Conservation (phyloP, 2,888 invertebrate genomes). For the Eupithecia abbreviata region DNA sequence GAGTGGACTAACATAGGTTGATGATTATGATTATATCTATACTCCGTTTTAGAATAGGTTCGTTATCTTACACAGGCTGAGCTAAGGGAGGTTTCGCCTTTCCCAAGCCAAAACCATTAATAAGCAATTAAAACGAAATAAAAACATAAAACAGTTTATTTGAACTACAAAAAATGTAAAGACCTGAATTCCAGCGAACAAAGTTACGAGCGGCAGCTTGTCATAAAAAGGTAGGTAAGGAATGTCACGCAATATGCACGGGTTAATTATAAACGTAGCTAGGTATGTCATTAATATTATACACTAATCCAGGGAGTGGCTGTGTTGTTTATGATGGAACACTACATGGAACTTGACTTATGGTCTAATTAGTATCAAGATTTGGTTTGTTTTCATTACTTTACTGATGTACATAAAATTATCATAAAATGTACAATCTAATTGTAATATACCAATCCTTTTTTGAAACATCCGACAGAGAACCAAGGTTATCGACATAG, state of each 20-base stretch:
- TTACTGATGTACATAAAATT: neutral
- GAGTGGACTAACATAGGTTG: neutral
- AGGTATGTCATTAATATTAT: neutral
- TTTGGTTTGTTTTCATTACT: slow-evolving; percentile 1
- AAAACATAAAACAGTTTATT: slow-evolving; percentile 2
- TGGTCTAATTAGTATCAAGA: slow-evolving; percentile 14
- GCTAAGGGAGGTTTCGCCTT: neutral
- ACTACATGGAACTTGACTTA: slow-evolving; percentile 12
- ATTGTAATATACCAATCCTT: neutral
- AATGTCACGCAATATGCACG: slow-evolving; percentile 21
- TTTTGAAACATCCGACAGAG: no score
- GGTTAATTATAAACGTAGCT: slow-evolving; percentile 13
- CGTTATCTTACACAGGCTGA: neutral
- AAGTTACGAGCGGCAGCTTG: slow-evolving; percentile 6
- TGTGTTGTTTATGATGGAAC: neutral
- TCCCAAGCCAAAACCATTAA: neutral
- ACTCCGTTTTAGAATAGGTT: neutral
- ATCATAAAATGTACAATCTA: neutral
- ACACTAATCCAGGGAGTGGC: slow-evolving; percentile 3
- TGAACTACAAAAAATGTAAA: neutral
- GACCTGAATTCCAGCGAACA: slow-evolving; percentile 3
- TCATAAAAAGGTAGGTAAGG: slow-evolving; percentile 11
- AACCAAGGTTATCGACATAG: no score
- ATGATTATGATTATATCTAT: neutral
- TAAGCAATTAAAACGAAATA: neutral